Conservation (phyloP, 2,797 vertebrate genomes). For the Clarias fuscus region DNA sequence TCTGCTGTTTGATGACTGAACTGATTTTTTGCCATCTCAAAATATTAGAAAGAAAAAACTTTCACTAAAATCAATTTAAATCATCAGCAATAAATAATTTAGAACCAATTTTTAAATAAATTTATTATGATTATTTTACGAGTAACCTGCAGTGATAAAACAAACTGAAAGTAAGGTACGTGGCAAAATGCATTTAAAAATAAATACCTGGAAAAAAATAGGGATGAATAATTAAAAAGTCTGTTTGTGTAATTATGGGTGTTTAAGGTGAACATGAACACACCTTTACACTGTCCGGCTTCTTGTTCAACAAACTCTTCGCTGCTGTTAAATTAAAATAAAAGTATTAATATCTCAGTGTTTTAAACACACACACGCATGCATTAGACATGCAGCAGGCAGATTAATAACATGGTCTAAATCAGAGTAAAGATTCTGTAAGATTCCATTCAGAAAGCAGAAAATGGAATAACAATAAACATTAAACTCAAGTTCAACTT, state of each 20-base stretch:
- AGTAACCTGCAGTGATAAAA: not conserved
- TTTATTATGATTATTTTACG: not conserved
- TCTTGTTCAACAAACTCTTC: slow-evolving; percentile 96
- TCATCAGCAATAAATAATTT: not conserved
- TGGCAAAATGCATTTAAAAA: not conserved
- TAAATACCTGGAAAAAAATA: not conserved
- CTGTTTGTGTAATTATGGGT: not conserved
- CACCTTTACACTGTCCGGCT: slow-evolving; percentile 95
- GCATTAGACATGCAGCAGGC: not conserved
- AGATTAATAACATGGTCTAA: not conserved
- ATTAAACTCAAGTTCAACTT: slow-evolving; percentile 13
- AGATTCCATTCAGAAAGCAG: slow-evolving; percentile 27
- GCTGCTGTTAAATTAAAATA: slow-evolving; percentile 80
- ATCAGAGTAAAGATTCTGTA: not conserved
- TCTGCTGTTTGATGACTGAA: no score
- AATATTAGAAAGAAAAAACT: no score
- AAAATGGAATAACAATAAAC: not conserved
- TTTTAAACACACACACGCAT: slow-evolving; percentile 8
- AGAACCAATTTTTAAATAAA: not conserved
- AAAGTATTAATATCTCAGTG: slow-evolving; percentile 19
- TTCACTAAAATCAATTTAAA: not conserved
- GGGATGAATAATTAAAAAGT: not conserved
- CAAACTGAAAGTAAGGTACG: not conserved
- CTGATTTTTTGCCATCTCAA: no score
- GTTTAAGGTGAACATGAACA: slow-evolving; percentile 57